A percentile compares a stretch with the other conserved stretches of the same genome.
Evolutionary conservation across 2,797 vertebrate species (phyloP).

Genomic region (Serranus cabrilla): DNA sequence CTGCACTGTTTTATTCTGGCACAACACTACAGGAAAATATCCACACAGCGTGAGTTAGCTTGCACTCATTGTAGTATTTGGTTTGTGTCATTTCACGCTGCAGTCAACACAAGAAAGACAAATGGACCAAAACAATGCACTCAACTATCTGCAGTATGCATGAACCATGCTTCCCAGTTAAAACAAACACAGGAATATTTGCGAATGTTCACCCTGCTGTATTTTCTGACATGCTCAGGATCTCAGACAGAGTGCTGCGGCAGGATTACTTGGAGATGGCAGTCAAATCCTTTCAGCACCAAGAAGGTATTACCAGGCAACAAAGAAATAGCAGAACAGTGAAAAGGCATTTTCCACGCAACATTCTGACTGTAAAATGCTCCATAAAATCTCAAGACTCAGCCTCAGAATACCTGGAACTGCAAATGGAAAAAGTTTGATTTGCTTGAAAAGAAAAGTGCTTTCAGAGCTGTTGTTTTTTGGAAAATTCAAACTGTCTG

Average conservation of each 20-base stretch:
- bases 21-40: neutral
- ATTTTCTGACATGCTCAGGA: neutral
- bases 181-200: constrained; percentile 9
- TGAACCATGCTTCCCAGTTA: neutral
- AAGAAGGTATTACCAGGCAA: constrained; percentile 18
- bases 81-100: neutral
- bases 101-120: neutral
- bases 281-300: constrained; percentile 33
- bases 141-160: neutral
- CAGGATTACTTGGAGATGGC: constrained; percentile 29
- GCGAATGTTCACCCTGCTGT: neutral
- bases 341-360: constrained; percentile 22
- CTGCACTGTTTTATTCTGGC: neutral
- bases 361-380: constrained; percentile 28
- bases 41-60: neutral
- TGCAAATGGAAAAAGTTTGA: constrained; percentile 31
- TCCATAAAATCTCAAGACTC: constrained; percentile 22
- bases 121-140: neutral
- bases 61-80: neutral
- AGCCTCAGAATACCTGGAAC: neutral
- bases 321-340: constrained; percentile 28
- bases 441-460: constrained; percentile 14
- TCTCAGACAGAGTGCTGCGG: neutral
- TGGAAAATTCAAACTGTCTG: constrained; percentile 8
- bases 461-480: neutral